These are phyloP conservation scores for Hirtodrosophila confusa DNA, from an alignment of 2,888 invertebrate genomes.

Conservation along the genomic window DNA sequence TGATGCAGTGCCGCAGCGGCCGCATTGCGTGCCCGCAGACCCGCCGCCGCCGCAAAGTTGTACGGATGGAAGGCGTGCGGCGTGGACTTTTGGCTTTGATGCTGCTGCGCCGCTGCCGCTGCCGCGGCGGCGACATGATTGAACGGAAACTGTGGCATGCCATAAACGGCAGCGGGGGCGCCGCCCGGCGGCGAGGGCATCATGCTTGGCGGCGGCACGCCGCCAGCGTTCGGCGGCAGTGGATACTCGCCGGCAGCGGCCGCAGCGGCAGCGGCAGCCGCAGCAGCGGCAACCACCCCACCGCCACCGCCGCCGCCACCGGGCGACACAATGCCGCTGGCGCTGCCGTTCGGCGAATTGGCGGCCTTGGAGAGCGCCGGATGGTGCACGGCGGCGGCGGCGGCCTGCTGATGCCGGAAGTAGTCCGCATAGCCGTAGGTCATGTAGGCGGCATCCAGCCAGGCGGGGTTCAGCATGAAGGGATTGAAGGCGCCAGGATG, in stretches of 20 bases:
- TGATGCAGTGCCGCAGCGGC: slow-evolving; percentile 67
- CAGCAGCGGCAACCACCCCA: background rate
- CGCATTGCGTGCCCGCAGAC: slow-evolving; percentile 76
- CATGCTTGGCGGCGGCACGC: slow-evolving; percentile 72
- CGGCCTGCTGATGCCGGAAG: slow-evolving; percentile 86
- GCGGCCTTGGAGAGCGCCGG: slow-evolving; percentile 87
- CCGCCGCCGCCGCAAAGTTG: slow-evolving; percentile 84
- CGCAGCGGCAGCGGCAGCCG: slow-evolving; percentile 59
- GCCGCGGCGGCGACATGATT: slow-evolving; percentile 82
- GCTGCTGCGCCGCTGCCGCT: slow-evolving; percentile 65
- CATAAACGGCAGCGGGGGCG: slow-evolving; percentile 80
- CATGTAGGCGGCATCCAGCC: slow-evolving; percentile 93
- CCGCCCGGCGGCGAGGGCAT: slow-evolving; percentile 86
- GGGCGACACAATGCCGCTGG: slow-evolving; percentile 36
- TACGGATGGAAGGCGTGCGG: slow-evolving; percentile 86
- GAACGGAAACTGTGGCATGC: slow-evolving; percentile 86
- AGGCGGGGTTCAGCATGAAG: slow-evolving; percentile 91
- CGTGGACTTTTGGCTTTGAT: slow-evolving; percentile 70
- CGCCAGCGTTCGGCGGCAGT: slow-evolving; percentile 46
- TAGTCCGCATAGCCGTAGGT: slow-evolving; percentile 90
- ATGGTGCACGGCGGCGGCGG: slow-evolving; percentile 84
- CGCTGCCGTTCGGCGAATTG: slow-evolving; percentile 84
- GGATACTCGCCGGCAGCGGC: slow-evolving; percentile 45
- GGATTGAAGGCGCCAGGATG: slow-evolving; percentile 91
- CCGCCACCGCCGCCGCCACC: slow-evolving; percentile 32